phyloP scores from a whole-genome alignment of 1,140 invertebrate genomes.

The Drosophila malerkotliana region DNA sequence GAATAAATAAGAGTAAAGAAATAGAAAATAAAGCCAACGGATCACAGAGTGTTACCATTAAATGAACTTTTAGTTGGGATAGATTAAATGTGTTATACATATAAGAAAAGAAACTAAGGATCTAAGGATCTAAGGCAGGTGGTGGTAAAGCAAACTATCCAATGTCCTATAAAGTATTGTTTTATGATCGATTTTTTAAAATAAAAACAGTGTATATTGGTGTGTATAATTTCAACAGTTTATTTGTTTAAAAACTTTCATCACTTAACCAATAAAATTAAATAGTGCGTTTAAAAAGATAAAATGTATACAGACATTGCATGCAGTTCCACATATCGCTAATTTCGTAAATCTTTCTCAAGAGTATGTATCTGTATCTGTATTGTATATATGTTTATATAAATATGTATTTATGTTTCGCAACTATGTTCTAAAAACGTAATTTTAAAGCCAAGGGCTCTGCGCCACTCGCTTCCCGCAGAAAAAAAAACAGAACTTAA shows the following conservation, averaged over 20 bases:
- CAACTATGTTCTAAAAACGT: conserved; percentile 21
- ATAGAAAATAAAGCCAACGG: conserved; percentile 8
- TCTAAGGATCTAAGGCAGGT: background rate
- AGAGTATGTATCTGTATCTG: conserved; percentile 27
- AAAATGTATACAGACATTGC: conserved; percentile 54
- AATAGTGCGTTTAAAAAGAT: conserved; percentile 32
- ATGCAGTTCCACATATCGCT: conserved; percentile 53
- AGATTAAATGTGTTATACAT: background rate
- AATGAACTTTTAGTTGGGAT: background rate
- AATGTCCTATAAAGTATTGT: too few relatives aligned
- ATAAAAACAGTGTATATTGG: conserved; percentile 3
- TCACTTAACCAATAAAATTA: conserved; percentile 53
- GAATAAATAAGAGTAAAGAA: conserved; percentile 30
- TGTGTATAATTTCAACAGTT: conserved; percentile 61
- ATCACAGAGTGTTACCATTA: background rate
- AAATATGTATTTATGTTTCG: conserved; percentile 34
- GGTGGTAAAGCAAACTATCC: background rate
- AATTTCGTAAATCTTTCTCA: conserved; percentile 55
- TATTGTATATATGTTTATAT: conserved; percentile 29
- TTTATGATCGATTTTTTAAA: too few relatives aligned
- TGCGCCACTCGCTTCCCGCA: conserved; percentile 37
- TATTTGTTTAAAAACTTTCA: conserved; percentile 53
- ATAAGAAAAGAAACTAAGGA: background rate
- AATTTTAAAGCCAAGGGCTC: conserved; percentile 31
- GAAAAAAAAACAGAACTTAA: conserved; percentile 20